phyloP scores from a whole-genome alignment of 1,140 invertebrate species.

The Drosophila bocki region DNA sequence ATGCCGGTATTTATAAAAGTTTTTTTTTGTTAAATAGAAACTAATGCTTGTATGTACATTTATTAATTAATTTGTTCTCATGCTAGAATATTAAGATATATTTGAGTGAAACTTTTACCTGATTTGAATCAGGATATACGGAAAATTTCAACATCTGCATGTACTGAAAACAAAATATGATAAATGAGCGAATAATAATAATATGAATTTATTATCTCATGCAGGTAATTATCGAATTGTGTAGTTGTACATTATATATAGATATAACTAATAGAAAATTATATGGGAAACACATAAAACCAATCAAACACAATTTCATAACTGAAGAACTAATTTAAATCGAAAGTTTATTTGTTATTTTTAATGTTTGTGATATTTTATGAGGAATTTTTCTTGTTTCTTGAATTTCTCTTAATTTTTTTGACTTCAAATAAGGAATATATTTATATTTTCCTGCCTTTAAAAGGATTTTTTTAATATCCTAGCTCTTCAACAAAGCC shows the following conservation, averaged over 20 bases:
- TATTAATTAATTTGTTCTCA: not conserved
- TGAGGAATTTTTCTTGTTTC: not conserved
- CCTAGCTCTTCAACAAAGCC: too few relatives aligned
- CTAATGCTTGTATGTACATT: not conserved
- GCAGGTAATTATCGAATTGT: not conserved
- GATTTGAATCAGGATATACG: conserved; percentile 17
- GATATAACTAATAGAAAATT: not conserved
- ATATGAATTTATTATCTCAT: not conserved
- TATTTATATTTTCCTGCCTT: too few relatives aligned
- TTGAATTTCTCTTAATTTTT: not conserved
- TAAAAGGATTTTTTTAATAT: too few relatives aligned
- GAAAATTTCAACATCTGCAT: conserved; percentile 19
- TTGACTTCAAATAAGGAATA: too few relatives aligned
- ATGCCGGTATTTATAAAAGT: too few relatives aligned
- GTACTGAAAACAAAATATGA: conserved; percentile 14
- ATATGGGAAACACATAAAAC: not conserved
- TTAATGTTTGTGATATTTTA: not conserved
- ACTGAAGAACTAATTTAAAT: not conserved
- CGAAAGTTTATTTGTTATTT: not conserved
- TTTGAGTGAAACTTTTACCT: conserved; percentile 4
- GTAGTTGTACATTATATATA: not conserved
- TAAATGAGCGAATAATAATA: conserved; percentile 7
- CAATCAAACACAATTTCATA: not conserved
- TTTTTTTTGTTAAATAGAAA: too few relatives aligned
- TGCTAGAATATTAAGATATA: not conserved